Percentiles rank a stretch among this genome's conserved stretches.
Evolutionary conservation across 2,113 vertebrate genomes (phyloP).

Genomic region (Poeciliopsis retropinna): DNA sequence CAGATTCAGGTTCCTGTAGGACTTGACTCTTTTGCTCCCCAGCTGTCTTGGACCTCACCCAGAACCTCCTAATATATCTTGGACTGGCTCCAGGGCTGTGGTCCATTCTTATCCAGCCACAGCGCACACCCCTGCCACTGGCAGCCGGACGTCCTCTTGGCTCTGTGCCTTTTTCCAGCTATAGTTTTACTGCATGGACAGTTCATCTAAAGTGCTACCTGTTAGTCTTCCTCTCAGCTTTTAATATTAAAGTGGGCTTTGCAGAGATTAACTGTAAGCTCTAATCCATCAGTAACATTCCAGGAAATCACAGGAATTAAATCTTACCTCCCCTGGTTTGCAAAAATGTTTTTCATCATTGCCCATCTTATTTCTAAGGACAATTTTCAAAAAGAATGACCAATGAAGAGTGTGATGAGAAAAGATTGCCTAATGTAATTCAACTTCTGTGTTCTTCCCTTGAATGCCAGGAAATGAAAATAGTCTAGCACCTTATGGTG

Average conservation of each 20-base stretch:
- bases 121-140: conserved; percentile 40
- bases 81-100: conserved; percentile 65
- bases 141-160: conserved; percentile 67
- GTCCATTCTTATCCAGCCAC: conserved; percentile 36
- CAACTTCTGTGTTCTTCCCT: conserved; percentile 25
- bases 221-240: neutral
- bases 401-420: neutral
- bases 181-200: conserved; percentile 24
- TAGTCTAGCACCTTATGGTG: conserved; percentile 17
- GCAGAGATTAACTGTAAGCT: neutral
- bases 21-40: conserved; percentile 72
- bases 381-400: neutral
- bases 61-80: conserved; percentile 74
- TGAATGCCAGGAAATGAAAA: conserved; percentile 22
- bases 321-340: conserved; percentile 1
- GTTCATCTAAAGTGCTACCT: conserved; percentile 5
- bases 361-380: neutral
- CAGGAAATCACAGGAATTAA: neutral
- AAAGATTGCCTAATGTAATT: conserved; percentile 10
- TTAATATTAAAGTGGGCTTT: neutral
- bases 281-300: neutral
- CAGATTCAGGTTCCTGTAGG: conserved; percentile 67
- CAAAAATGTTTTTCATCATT: neutral
- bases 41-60: conserved; percentile 77
- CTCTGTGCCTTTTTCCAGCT: conserved; percentile 38